Evolutionary conservation across 2,888 invertebrate genomes (phyloP), one percentile per base, ranked within the genome.

Genomic region (Sinelater perroti): DNA sequence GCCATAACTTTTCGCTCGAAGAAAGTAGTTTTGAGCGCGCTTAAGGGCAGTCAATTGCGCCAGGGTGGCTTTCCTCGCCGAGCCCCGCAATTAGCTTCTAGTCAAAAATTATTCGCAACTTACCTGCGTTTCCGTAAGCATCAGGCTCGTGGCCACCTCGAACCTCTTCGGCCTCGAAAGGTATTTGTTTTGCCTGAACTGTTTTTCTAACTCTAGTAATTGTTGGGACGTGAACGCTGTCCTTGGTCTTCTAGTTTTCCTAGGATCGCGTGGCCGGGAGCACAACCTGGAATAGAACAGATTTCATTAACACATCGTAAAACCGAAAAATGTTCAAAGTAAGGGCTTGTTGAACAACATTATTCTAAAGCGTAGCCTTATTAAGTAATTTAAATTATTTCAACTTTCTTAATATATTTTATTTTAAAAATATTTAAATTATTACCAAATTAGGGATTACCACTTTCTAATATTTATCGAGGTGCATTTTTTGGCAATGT

Each of bases 121-220:
- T 76, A 96, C 97, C 90, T 97, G 97, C 3, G 98, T 99, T 82
- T 99, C 99, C 0, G 97, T 97, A 31, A 99, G 86, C 91, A 96
- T 95, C 56, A 99, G 81, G 50, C 94, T 94, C 55, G 97, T 98
- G 35, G 99, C 99, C 44, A 99, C 97, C 78, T 99, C 98, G 78
- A 97, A 99, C 72, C 99, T 84, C 80, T 98, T 97, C 13, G 99
- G 98, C 67, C 99, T 82, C 21, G 97, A 98, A 35, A 99, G 87
- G 82, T 99, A 99, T 80, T 99, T 99, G 84, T 97, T 99, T 84
- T 97, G 95, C 60, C 95, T 88, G 83, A 99, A 99, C 81, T 99
- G 98, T 77, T 97, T 93, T 81, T 99, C 99, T 73, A 99, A 81
- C 79, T 99, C 98, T 67, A 99, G 83, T 13, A 99, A 86, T 74